Percentiles rank a stretch among this genome's conserved stretches.
Evolutionary conservation across 2,888 invertebrate species (phyloP).

Genomic region (Drosophila neutralis): DNA sequence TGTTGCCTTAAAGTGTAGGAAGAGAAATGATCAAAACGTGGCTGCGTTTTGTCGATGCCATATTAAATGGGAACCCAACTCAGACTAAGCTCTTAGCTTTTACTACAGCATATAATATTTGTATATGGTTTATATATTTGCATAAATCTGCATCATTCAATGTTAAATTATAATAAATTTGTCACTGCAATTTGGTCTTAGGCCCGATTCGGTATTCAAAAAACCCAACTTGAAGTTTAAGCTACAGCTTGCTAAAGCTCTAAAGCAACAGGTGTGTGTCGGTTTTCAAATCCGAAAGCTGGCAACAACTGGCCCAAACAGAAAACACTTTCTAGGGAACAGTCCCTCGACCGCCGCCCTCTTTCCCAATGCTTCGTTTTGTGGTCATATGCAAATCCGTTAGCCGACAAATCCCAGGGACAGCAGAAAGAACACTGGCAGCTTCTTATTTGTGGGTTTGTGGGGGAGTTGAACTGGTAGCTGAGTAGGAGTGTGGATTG

Average conservation of each 20-base stretch:
- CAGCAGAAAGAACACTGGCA: slow-evolving; percentile 11
- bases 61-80: neutral
- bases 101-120: neutral
- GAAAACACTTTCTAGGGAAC: slow-evolving; percentile 2
- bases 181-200: too few relatives aligned
- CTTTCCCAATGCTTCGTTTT: neutral
- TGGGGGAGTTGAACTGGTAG: neutral
- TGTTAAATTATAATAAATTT: neutral
- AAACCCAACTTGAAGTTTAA: neutral
- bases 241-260: neutral
- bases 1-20: slow-evolving; percentile 23
- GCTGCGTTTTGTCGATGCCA: neutral
- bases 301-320: slow-evolving; percentile 2
- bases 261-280: neutral
- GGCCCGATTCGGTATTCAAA: neutral
- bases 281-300: neutral
- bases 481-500: neutral
- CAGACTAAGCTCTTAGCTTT: neutral
- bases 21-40: too few relatives aligned
- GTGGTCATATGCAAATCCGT: slow-evolving; percentile 12
- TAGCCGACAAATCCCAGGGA: neutral
- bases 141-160: neutral
- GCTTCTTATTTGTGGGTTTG: slow-evolving; percentile 1
- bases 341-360: neutral
- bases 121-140: too few relatives aligned